Evolutionary conservation across 2,888 invertebrate genomes (phyloP), one percentile per base, ranked within the genome.

Genomic region (Mechanitis messenoides): DNA sequence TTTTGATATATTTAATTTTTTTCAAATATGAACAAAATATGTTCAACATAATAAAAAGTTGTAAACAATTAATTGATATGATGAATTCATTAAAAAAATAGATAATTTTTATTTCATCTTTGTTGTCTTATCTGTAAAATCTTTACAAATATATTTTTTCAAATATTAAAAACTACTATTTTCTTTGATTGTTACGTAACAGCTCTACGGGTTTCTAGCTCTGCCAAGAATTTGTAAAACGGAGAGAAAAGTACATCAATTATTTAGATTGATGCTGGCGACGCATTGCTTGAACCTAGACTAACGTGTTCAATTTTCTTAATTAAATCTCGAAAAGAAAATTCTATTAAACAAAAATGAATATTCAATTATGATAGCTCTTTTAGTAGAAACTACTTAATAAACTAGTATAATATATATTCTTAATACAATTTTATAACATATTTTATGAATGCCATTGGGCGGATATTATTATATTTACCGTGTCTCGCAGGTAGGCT

Each of bases 191-290:
- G 2, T 50, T 50, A 7, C 9, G 6, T n/a, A 53, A 28, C 61
- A 9, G 62, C 81, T 87, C 86, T 68, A 84, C 69, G 65, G 68
- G 56, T 68, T 73, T 61, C 33, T 61, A 78, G 73, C 77, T 73
- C 76, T 58, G 68, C 63, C 71, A 78, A 81, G 80, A 80, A 79
- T 76, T 80, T 81, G 83, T 81, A 81, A 76, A 85, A 83, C 80
- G 85, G 86, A 81, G 86, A 83, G 79, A 79, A 85, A 75, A 80
- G 77, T 78, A 78, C 82, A 86, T 87, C 90, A 90, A 90, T 90
- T 89, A 90, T 90, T 90, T 89, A 90, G 90, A 90, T 90, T 89
- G 90, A 85, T 78, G 80, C 80, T 83, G 85, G 80, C 85, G 86
- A 67, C 74, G 74, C 72, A 65, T 64, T 62, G 68, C 64, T 67